phyloP scores from a whole-genome alignment of 53 echinoderm and acorn worm genomes.

The Glandiceps talaboti region DNA sequence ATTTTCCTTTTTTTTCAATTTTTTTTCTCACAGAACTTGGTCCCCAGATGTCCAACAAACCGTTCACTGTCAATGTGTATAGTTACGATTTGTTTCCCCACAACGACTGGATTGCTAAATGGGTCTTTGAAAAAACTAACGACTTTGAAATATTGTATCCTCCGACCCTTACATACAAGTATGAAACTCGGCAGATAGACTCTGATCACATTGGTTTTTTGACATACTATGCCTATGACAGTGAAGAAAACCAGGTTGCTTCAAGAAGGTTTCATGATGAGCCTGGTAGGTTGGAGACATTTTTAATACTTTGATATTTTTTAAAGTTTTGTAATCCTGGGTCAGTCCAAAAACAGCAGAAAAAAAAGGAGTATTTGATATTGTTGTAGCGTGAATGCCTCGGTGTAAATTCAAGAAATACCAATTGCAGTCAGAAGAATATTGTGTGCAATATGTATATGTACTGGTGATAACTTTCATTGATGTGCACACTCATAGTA shows the following conservation, averaged over 20 bases:
- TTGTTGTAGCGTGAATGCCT: too few species aligned
- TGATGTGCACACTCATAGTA: too few species aligned
- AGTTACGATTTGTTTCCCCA: slow-evolving; percentile 14
- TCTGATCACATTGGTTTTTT: neutral
- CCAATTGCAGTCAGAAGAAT: too few species aligned
- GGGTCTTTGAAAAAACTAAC: slow-evolving; percentile 9
- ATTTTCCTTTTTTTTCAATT: neutral
- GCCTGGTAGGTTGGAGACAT: too few species aligned
- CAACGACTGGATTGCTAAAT: slow-evolving; percentile 11
- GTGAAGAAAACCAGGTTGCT: slow-evolving; percentile 11
- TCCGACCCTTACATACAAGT: neutral
- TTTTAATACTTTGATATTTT: too few species aligned
- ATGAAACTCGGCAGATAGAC: neutral
- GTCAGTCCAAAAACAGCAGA: too few species aligned
- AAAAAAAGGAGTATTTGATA: too few species aligned
- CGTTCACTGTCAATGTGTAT: slow-evolving; percentile 8
- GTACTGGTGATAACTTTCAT: too few species aligned
- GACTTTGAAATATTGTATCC: slow-evolving; percentile 13
- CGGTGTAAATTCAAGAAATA: too few species aligned
- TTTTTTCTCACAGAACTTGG: slow-evolving; percentile 13
- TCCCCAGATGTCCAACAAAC: slow-evolving; percentile 3
- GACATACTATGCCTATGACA: slow-evolving; percentile 19
- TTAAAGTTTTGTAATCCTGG: too few species aligned
- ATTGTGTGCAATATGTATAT: too few species aligned
- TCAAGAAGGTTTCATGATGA: slow-evolving; percentile 17